Evolutionary conservation across 2,888 invertebrate genomes (phyloP).

Genomic region (Elegia similella): DNA sequence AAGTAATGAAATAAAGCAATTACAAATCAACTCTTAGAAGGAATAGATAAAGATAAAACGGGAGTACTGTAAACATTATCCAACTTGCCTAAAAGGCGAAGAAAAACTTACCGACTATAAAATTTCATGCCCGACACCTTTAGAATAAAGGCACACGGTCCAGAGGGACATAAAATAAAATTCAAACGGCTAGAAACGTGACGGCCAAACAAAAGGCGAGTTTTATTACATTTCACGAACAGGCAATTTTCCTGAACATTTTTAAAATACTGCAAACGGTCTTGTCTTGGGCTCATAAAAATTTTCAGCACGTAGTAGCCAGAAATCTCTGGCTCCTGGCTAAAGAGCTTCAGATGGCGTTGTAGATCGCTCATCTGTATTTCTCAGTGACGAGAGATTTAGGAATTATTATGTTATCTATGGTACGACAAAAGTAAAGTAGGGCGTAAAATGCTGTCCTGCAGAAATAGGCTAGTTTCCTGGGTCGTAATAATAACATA

Average conservation of each 20-base stretch:
- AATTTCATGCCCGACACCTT: conserved; percentile 8
- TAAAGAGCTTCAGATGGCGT: conserved; percentile 45
- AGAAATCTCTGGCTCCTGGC: conserved; percentile 45
- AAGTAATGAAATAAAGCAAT: no score
- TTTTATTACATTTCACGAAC: conserved; percentile 14
- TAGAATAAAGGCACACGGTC: conserved; percentile 5
- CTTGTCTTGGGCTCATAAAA: conserved; percentile 25
- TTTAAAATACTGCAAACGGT: conserved; percentile 29
- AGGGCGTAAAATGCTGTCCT: no score
- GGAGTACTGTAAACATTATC: not conserved
- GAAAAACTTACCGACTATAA: conserved; percentile 8
- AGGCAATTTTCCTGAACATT: conserved; percentile 18
- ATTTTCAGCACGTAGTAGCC: conserved; percentile 40
- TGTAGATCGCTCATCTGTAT: conserved; percentile 43
- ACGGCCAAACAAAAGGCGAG: conserved; percentile 17
- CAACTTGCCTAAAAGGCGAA: not conserved
- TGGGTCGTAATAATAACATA: no score
- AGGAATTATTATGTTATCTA: no score
- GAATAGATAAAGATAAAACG: no score
- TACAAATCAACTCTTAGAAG: no score
- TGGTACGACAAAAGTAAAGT: no score
- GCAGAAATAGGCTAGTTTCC: no score
- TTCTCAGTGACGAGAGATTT: conserved; percentile 13
- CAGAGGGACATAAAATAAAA: conserved; percentile 13
- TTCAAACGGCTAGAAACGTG: conserved; percentile 15